Percentiles rank a stretch among this genome's conserved stretches.
phyloP scores from a whole-genome alignment of 2,888 invertebrate species.

The Andrena minutula region DNA sequence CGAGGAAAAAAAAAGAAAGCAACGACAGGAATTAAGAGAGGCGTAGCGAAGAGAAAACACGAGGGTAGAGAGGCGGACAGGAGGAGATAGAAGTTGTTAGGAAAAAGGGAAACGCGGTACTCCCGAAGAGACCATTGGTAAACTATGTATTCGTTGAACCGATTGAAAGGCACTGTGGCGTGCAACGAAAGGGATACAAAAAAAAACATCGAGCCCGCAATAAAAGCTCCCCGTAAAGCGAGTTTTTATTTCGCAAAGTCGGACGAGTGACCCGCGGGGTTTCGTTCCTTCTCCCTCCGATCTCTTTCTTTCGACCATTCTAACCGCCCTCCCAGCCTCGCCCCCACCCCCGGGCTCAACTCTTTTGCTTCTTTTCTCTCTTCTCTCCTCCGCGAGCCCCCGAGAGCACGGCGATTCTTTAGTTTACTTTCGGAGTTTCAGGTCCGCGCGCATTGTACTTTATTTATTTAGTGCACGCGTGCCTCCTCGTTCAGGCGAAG shows the following conservation, averaged over 20 bases:
- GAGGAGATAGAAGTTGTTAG: slow-evolving; percentile 58
- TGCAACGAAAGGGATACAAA: slow-evolving; percentile 77
- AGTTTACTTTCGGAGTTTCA: slow-evolving; percentile 72
- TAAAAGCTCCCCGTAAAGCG: slow-evolving; percentile 82
- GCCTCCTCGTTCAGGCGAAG: background rate
- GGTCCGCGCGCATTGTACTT: slow-evolving; percentile 59
- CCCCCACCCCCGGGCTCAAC: slow-evolving; percentile 29
- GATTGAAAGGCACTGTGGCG: slow-evolving; percentile 78
- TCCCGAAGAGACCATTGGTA: slow-evolving; percentile 72
- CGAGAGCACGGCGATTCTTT: slow-evolving; percentile 64
- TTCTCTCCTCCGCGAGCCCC: slow-evolving; percentile 31
- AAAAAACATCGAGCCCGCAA: slow-evolving; percentile 80
- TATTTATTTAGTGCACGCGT: slow-evolving; percentile 65
- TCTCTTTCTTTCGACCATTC: slow-evolving; percentile 36
- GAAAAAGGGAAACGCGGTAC: slow-evolving; percentile 63
- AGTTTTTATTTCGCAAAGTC: slow-evolving; percentile 83
- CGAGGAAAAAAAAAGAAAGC: background rate
- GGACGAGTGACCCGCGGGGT: slow-evolving; percentile 79
- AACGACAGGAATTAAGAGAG: slow-evolving; percentile 51
- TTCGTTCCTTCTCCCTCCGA: slow-evolving; percentile 64
- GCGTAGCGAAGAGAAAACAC: slow-evolving; percentile 15
- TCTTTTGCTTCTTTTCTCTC: slow-evolving; percentile 34
- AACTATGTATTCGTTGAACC: slow-evolving; percentile 77
- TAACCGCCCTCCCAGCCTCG: slow-evolving; percentile 17
- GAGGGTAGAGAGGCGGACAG: slow-evolving; percentile 20